Percentiles rank a stretch among this genome's conserved stretches.
phyloP scores from a whole-genome alignment of 2,797 vertebrate species.

The Catamblyrhynchus diadema region DNA sequence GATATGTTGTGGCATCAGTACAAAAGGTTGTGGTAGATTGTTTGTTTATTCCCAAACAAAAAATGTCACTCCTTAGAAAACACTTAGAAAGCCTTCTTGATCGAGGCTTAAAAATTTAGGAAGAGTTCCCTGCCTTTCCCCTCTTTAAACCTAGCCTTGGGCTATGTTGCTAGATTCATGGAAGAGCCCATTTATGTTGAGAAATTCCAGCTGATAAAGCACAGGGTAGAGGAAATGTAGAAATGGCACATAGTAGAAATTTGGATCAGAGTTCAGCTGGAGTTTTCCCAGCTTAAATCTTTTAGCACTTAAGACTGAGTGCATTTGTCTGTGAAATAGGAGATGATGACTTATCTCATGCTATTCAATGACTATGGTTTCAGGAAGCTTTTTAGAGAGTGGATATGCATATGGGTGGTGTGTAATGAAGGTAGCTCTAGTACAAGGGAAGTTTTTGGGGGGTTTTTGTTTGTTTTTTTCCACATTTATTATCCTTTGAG shows the following conservation, averaged over 20 bases:
- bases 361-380: not conserved
- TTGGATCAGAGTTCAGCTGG: not conserved
- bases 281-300: not conserved
- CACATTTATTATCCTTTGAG: not conserved
- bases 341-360: rapidly evolving
- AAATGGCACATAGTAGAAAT: not conserved
- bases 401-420: not conserved
- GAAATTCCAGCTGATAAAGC: not conserved
- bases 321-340: not conserved
- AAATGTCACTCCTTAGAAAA: not conserved
- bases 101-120: not conserved
- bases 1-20: rapidly evolving
- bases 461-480: rapidly evolving
- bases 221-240: not conserved
- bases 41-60: not conserved
- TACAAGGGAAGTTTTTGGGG: not conserved
- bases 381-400: not conserved
- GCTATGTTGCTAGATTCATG: not conserved
- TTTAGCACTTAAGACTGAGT: not conserved
- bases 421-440: not conserved
- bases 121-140: not conserved
- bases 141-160: not conserved
- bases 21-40: not conserved
- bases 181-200: not conserved
- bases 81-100: too few species aligned